phyloP scores from a whole-genome alignment of 1,140 invertebrate species.

The Lysiphlebus fabarum region DNA sequence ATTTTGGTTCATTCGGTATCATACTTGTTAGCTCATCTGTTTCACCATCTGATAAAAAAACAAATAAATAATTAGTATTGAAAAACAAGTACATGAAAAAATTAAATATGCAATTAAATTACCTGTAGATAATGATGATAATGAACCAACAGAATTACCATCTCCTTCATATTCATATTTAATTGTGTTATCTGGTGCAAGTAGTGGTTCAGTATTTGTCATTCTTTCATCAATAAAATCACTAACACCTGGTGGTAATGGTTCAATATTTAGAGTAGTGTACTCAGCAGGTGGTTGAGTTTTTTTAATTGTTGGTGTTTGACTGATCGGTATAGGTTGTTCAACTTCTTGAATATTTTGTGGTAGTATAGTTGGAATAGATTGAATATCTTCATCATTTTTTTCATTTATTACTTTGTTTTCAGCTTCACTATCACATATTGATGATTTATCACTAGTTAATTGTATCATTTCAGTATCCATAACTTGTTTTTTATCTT shows the following conservation, averaged over 20 bases:
- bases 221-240: conserved; percentile 96
- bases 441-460: conserved; percentile 96
- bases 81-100: background rate
- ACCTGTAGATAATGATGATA: conserved; percentile 93
- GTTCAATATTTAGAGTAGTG: conserved; percentile 3
- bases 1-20: conserved; percentile 93
- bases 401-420: too few species aligned
- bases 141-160: conserved; percentile 93
- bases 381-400: conserved; percentile 96
- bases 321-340: conserved; percentile 66
- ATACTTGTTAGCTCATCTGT: conserved; percentile 96
- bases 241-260: conserved; percentile 85
- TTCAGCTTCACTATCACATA: conserved; percentile 98
- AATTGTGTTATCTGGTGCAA: conserved; percentile 91
- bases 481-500: conserved; percentile 86
- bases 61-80: background rate
- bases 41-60: conserved; percentile 71
- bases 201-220: conserved; percentile 89
- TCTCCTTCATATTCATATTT: conserved; percentile 98
- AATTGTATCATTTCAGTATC: conserved; percentile 96
- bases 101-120: conserved; percentile 25
- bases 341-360: conserved; percentile 90
- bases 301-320: conserved; percentile 72
- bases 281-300: conserved; percentile 74
- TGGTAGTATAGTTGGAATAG: conserved; percentile 94